Percentiles rank a stretch among this genome's conserved stretches.
Conservation (phyloP, 1,140 invertebrate genomes). For the Brachystomella parvula region DNA sequence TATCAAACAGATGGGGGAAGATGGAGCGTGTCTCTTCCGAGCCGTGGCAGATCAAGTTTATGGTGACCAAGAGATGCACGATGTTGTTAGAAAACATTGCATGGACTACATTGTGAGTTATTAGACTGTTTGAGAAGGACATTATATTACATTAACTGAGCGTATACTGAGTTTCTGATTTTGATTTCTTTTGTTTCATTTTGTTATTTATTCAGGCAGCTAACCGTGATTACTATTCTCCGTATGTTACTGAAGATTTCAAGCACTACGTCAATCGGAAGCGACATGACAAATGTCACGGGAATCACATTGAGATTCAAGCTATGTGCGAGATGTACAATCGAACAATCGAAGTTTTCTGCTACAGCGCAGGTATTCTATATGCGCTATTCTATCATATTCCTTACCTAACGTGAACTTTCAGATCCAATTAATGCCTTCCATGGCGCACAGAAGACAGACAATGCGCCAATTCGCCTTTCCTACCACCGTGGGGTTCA, state of each 20-base stretch:
- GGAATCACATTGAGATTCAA: slow-evolving; percentile 91
- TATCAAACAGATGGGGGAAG: slow-evolving; percentile 82
- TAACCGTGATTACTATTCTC: slow-evolving; percentile 84
- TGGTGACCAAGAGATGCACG: slow-evolving; percentile 88
- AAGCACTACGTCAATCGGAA: slow-evolving; percentile 74
- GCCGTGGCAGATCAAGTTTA: slow-evolving; percentile 88
- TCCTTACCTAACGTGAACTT: too few relatives aligned
- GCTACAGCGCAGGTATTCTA: slow-evolving; percentile 65
- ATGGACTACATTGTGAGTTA: slow-evolving; percentile 84
- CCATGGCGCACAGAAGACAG: slow-evolving; percentile 62
- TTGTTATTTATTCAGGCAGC: slow-evolving; percentile 50
- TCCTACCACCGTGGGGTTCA: slow-evolving; percentile 84
- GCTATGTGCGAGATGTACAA: slow-evolving; percentile 90
- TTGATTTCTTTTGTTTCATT: slow-evolving; percentile 4
- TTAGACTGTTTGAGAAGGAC: slow-evolving; percentile 17
- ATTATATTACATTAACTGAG: neutral
- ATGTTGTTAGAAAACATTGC: slow-evolving; percentile 71
- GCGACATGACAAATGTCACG: slow-evolving; percentile 68
- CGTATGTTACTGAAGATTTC: slow-evolving; percentile 89
- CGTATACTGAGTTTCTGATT: too few relatives aligned
- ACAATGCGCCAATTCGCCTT: slow-evolving; percentile 74
- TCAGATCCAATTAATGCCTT: slow-evolving; percentile 88
- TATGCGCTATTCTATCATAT: slow-evolving; percentile 6
- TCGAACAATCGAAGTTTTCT: slow-evolving; percentile 84
- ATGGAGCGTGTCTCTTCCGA: slow-evolving; percentile 87